Base-by-base conservation (phyloP, 1,140 invertebrate species). In the Rhizoglyphus robini region DNA sequence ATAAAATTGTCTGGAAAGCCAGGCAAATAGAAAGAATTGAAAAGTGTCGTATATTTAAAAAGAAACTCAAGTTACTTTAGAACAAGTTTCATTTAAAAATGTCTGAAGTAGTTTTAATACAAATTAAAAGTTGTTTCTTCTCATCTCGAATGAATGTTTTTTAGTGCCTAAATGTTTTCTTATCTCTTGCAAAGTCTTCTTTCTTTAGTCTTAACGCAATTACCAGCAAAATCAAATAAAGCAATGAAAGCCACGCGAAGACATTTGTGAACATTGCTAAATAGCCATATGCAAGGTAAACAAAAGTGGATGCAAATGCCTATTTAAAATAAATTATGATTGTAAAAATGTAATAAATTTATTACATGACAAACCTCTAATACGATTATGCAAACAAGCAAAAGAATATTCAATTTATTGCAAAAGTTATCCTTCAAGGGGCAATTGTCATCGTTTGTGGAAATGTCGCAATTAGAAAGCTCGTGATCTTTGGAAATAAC, bases 241-340 rank as follows among this genome's bases (percentile, higher is more conserved):
- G 72, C 20, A 86, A 69, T 34, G 88, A 76, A 64, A 84, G 86
- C 84, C 88, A 90, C 1, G 86, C 88, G 67, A 87, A 78, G 15
- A 90, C 76, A 15, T 88, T 88, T 41, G 88, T 86, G 32, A 90
- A 74, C 48, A 90, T 66, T 65, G 88, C 85, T 71, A 87, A 71
- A 13, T 81, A 84, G 11, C 89, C 89, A 77, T 91, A 91, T 3
- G 87, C 86, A 72, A 89, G 88, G 69, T 83, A 84, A 71, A 87
- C 85, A 0, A 84, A 83, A 72, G 88, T 81, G 23, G 68, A 63
- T 48, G 46, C 54, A 60, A 83, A 74, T n/a, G 82, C 71, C 78
- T 90, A 86, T 70, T 41, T 51, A 82, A 63, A 32, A 77, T 51
- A 70, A 84, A 23, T 13, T 58, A 49, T 20, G 25, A 5, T 20